Evolutionary conservation across 2,888 invertebrate species (phyloP), one percentile per base, ranked within the genome.

Genomic region (Galeruca laticollis): DNA sequence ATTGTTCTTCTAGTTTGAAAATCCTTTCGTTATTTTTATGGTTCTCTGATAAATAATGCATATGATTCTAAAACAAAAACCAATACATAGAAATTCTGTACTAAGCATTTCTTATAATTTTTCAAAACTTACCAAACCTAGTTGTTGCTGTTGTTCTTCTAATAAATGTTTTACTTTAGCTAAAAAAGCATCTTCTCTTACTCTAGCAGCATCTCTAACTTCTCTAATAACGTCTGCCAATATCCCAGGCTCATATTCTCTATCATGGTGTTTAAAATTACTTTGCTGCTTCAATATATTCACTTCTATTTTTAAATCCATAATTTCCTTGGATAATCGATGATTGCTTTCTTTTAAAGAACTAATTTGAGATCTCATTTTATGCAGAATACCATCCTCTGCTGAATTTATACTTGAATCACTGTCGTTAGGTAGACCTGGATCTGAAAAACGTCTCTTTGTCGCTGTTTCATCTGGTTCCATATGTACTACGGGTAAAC

Each of bases 351-450:
- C 90, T 82, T 92, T 93, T 77, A 94, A 82, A 65, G 90, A 84
- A 79, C 89, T 87, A 75, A 94, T 92, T 86, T 94, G 94, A 79
- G 93, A 93, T 73, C 93, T 88, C 37, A 94, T 86, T 70, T 91
- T 90, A 60, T 89, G 86, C 54, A 92, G 84, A 57, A 91, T 83
- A 74, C 89, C 87, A 74, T 88, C 89, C 57, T 90, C 90, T 74
- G 88, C 87, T 11, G 87, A 87, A 62, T 89, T 90, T 0, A 89
- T 88, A 68, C 83, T 82, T 3, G 82, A 82, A 62, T 87, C 86
- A 75, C 83, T 84, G 66, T 80, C 86, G 70, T 79, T 87, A 71
- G 75, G 87, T 78, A 92, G 84, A 73, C 92, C 92, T 4, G 92
- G 92, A 82, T 92, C 92, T 70, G 92, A 92, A 76, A 88, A 92